These are phyloP conservation scores for Nyleta sp. DNA, from an alignment of 2,888 invertebrate genomes.

Conservation along the genomic window DNA sequence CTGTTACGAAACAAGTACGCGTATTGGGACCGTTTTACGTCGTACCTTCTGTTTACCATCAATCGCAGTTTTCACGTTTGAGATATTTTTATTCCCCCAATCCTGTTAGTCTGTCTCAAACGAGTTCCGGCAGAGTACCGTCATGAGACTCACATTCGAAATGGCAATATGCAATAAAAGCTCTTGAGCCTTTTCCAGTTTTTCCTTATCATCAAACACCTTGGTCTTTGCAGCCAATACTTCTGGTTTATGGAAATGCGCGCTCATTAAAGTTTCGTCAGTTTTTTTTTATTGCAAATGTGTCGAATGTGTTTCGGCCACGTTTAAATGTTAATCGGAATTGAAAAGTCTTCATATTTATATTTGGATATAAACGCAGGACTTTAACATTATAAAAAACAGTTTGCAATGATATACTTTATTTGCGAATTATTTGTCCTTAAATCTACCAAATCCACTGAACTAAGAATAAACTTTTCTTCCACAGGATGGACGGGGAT, in stretches of 20 bases:
- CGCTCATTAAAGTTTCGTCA: conserved; percentile 32
- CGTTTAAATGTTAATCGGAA: conserved; percentile 37
- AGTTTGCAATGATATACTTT: too few species aligned
- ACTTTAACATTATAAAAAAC: too few species aligned
- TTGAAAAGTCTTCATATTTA: conserved; percentile 4
- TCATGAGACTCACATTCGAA: conserved; percentile 41
- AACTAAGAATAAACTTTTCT: conserved; percentile 15
- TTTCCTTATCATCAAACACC: conserved; percentile 49
- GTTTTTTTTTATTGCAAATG: conserved; percentile 39
- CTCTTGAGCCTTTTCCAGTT: conserved; percentile 32
- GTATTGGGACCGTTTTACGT: not conserved
- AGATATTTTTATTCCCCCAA: conserved; percentile 40
- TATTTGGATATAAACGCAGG: too few species aligned
- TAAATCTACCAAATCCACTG: not conserved
- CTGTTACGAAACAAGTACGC: not conserved
- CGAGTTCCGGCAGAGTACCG: conserved; percentile 23
- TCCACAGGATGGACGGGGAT: conserved; percentile 50
- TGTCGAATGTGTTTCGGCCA: not conserved
- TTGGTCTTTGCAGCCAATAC: conserved; percentile 42
- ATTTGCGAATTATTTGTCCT: too few species aligned
- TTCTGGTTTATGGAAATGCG: conserved; percentile 49
- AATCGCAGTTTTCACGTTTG: conserved; percentile 23
- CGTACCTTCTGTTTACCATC: conserved; percentile 18
- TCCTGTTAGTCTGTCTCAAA: conserved; percentile 46
- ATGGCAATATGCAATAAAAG: conserved; percentile 58